Percentiles rank a stretch among this genome's conserved stretches.
phyloP scores from a whole-genome alignment of 2,113 vertebrate genomes.

The Panthera leo region DNA sequence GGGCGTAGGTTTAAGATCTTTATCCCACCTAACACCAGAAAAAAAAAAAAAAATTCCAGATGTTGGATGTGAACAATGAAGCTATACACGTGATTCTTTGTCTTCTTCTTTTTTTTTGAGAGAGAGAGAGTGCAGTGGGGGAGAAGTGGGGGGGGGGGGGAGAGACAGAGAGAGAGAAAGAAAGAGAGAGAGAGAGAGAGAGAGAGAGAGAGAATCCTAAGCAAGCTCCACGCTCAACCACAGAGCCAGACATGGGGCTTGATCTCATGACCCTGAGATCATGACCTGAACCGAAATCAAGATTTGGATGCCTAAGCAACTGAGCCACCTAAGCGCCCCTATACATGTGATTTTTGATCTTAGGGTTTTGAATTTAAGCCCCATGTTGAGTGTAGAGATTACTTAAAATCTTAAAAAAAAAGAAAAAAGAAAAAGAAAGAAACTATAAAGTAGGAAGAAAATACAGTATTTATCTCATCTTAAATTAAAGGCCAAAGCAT shows the following conservation, averaged over 20 bases:
- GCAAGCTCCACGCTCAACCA: too few relatives aligned
- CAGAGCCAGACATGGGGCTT: too few relatives aligned
- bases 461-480: neutral
- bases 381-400: neutral
- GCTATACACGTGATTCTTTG: neutral
- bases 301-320: too few relatives aligned
- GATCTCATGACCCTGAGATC: too few relatives aligned
- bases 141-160: rapidly evolving
- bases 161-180: rapidly evolving
- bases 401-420: neutral
- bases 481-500: neutral
- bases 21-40: neutral
- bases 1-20: neutral
- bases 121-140: too few relatives aligned
- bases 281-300: too few relatives aligned
- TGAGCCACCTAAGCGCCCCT: too few relatives aligned
- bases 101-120: too few relatives aligned
- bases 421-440: neutral
- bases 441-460: conserved; percentile 14
- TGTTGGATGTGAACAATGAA: neutral
- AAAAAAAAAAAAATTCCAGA: neutral
- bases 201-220: too few relatives aligned
- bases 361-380: neutral
- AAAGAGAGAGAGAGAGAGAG: too few relatives aligned
- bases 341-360: neutral